Evolutionary conservation across 2,888 invertebrate genomes (phyloP).

Genomic region (Panorpa germanica): DNA sequence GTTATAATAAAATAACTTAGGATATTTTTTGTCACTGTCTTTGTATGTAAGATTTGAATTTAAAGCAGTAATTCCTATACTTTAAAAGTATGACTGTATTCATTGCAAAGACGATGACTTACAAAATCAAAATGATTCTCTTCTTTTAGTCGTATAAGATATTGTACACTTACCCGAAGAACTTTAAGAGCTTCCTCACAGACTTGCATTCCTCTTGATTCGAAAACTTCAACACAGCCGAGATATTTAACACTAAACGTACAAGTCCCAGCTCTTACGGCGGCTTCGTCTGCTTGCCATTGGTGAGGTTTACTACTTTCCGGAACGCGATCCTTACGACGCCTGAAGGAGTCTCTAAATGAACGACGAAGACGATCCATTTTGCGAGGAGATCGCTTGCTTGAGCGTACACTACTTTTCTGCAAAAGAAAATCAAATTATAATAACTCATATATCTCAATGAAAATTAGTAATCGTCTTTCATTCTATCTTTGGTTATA

Average conservation of each 20-base stretch:
- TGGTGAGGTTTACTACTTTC: constrained; percentile 94
- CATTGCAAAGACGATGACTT: too few species aligned
- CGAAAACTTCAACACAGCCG: constrained; percentile 98
- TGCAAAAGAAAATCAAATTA: too few species aligned
- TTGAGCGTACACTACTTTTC: constrained; percentile 34
- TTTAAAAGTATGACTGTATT: too few species aligned
- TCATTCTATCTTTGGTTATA: too few species aligned
- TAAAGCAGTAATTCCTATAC: too few species aligned
- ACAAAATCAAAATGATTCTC: too few species aligned
- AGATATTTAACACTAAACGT: constrained; percentile 97
- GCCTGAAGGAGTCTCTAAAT: constrained; percentile 84
- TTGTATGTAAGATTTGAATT: too few species aligned
- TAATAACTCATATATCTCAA: too few species aligned
- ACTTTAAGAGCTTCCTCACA: constrained; percentile 98
- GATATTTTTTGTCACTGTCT: too few species aligned
- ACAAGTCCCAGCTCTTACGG: constrained; percentile 90
- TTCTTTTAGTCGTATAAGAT: too few species aligned
- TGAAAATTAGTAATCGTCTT: too few species aligned
- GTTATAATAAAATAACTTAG: too few species aligned
- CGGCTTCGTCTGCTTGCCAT: constrained; percentile 96
- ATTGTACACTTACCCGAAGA: constrained; percentile 61
- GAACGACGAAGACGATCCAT: constrained; percentile 82
- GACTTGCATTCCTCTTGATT: constrained; percentile 98
- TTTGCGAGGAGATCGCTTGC: constrained; percentile 47
- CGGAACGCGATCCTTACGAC: constrained; percentile 73